A percentile compares a stretch with the other conserved stretches of the same genome.
Conservation (phyloP, 1,140 invertebrate species). For the Lepeophtheirus salmonis region DNA sequence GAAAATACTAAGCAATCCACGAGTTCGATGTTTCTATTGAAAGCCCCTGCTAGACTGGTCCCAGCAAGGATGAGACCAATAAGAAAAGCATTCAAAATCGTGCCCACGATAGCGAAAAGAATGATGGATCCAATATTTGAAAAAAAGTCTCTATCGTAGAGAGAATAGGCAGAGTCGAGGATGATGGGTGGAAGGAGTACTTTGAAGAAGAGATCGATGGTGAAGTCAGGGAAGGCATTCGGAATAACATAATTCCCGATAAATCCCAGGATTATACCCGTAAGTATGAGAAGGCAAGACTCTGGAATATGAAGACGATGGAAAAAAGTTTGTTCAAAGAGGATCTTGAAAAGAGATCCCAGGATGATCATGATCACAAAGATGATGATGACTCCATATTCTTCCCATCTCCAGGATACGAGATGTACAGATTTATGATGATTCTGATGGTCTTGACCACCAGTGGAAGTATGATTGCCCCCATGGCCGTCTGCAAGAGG, state of each 20-base stretch:
- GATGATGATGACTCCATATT: background rate
- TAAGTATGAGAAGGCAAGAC: constrained; percentile 82
- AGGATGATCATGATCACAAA: background rate
- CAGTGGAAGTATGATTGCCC: background rate
- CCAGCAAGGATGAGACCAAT: constrained; percentile 42
- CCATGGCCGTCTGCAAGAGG: background rate
- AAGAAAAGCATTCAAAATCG: constrained; percentile 57
- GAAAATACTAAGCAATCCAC: constrained; percentile 81
- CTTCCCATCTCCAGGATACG: background rate
- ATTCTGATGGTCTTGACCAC: constrained; percentile 4
- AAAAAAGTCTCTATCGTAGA: constrained; percentile 38
- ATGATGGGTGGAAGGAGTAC: constrained; percentile 35
- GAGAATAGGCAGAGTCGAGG: constrained; percentile 39
- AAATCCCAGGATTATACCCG: constrained; percentile 71
- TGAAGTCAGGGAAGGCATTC: constrained; percentile 24
- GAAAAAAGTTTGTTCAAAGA: background rate
- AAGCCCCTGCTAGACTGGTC: background rate
- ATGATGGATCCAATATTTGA: constrained; percentile 39
- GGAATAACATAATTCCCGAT: constrained; percentile 25
- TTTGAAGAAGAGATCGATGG: constrained; percentile 26
- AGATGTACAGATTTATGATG: background rate
- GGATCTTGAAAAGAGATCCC: background rate
- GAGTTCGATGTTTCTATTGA: constrained; percentile 34
- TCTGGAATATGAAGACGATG: constrained; percentile 58
- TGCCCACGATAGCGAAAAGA: constrained; percentile 55